Base-by-base conservation (phyloP, 2,888 invertebrate species). In the Monoplex corrugatus region DNA sequence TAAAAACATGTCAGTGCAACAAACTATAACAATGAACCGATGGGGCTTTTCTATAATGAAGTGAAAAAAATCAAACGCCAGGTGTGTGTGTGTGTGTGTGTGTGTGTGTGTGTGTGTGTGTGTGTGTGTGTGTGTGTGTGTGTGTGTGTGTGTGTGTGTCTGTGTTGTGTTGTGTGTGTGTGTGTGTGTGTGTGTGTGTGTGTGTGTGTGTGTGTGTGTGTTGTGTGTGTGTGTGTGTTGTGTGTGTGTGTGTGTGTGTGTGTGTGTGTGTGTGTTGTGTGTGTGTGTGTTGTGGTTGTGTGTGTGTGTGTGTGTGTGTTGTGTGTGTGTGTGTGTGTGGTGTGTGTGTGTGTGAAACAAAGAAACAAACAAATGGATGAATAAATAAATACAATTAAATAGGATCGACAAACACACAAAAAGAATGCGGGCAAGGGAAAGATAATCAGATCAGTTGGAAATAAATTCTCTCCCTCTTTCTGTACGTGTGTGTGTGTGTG, bases 111-210 rank as follows among this genome's bases (percentile, higher is more conserved):
- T 16, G 63, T 50, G 23, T 63, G 63, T 8, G 3, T 63, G 63
- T 63, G 13, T 63, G 63, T 63, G 13, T 63, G 63, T 63, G 13
- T 63, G 63, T 63, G 13, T 63, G 63, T 63, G 13, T 63, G 63
- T 63, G 13, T 63, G 63, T 63, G 63, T 63, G 63, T 63, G 63
- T 63, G 13, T 63, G 63, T 63, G 13, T 63, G 63, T 63, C 16
- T 23, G 8, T 8, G 63, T 23, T 63, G 63, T 63, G 63, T 63
- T 23, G 63, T 63, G 63, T 63, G 63, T 63, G 63, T 63, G 63
- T 63, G 63, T 63, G 63, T 63, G 63, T 63, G 63, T 63, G 63
- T 63, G 63, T 63, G 63, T 63, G 63, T 63, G n/a, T 16, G 72
- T 16, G 72, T 16, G 72, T 5, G 23, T 23, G 23, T 63, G 63